Base-by-base conservation (phyloP, 2,888 invertebrate species). In the Trilocha varians region DNA sequence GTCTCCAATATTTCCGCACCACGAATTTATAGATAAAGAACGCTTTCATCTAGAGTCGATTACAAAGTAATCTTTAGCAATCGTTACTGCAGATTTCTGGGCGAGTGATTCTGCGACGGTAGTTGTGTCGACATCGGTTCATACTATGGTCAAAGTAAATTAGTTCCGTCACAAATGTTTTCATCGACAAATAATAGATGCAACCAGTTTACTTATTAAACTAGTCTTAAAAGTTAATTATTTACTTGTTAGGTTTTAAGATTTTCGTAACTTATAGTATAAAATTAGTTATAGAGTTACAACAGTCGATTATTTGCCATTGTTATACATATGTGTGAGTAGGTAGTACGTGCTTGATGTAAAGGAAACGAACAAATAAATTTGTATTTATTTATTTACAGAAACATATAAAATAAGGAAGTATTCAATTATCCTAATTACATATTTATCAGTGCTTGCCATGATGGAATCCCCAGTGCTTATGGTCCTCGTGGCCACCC, bases 401-500 rank as follows among this genome's bases (percentile, higher is more conserved):
- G 47, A 55, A 70, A 62, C 57, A 59, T 59, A 62, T 57, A 66
- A 58, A 57, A 59, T 69, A 74, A 69, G 60, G 68, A 67, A 51
- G 61, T 57, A 64, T 47, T 55, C 49, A 70, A 41, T 51, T 62
- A 67, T 63, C 54, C 61, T 69, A 74, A 57, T 41, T 50, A 49
- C 55, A 59, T 51, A 38, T 45, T 42, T 56, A 54, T 84, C 70
- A 78, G 86, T 86, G 79, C 76, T 89, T 85, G 65, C 84, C 85
- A 53, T 85, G 84, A 58, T 88, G 88, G 79, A 89, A 91, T 50
- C 93, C 92, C 84, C 91, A 91, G 61, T 93, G 91, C 70, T 93
- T 92, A 49, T 91, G 91, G 46, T 90, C 91, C 48, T 91, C 89
- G 65, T 93, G 91, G 42, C 90, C 91, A 38, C 91, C 91, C 67